phyloP scores from a whole-genome alignment of 2,797 vertebrate genomes.

The Anniella stebbinsi region DNA sequence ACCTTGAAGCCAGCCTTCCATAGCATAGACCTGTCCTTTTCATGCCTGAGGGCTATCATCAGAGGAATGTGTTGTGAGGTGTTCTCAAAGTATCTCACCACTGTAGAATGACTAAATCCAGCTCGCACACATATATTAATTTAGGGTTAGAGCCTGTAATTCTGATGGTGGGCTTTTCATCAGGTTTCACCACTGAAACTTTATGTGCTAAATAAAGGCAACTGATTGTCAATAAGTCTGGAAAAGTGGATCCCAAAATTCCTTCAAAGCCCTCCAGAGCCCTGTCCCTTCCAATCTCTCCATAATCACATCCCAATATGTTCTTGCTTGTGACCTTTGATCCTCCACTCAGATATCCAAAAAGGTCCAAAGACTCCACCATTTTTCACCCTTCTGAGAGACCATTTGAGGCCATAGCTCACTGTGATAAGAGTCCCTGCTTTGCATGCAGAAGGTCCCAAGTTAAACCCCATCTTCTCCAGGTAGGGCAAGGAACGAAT shows the following conservation, averaged over 20 bases:
- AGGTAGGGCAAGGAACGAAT: too few relatives aligned
- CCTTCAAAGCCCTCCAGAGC: neutral
- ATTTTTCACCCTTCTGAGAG: neutral
- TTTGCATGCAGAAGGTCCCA: too few relatives aligned
- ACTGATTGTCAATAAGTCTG: neutral
- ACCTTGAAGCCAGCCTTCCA: neutral
- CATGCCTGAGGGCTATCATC: neutral
- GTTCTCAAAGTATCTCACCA: neutral
- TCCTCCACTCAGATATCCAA: neutral
- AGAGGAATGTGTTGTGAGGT: neutral
- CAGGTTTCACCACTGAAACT: neutral
- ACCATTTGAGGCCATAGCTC: neutral
- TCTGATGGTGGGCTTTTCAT: neutral
- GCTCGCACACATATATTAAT: neutral
- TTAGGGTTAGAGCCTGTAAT: neutral
- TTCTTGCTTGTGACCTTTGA: neutral
- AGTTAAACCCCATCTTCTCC: too few relatives aligned
- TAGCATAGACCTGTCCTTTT: neutral
- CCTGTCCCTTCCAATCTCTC: neutral
- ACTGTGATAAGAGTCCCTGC: too few relatives aligned
- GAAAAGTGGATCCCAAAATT: neutral
- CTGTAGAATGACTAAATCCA: neutral
- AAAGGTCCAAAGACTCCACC: too few relatives aligned
- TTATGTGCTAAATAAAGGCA: neutral
- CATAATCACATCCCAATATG: neutral